Base-by-base conservation (phyloP, 1,140 invertebrate genomes). In the Bombyx mandarina region DNA sequence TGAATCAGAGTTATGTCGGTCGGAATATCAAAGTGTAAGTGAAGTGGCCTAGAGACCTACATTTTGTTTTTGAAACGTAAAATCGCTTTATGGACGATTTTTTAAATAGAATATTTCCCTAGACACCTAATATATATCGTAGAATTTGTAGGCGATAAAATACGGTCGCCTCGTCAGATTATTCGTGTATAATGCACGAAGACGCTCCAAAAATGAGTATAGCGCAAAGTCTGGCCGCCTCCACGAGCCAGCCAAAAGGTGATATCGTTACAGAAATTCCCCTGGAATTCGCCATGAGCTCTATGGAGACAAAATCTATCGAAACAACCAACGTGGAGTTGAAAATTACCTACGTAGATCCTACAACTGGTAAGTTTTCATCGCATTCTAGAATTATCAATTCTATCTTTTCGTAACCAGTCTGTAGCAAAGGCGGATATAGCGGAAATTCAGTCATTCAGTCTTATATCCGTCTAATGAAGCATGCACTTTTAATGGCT, bases 1-100 rank as follows among this genome's bases (percentile, higher is more conserved):
- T 86, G 83, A 82, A 76, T 71, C 79, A 68, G 74, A 79, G 76
- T 82, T 81, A 82, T 84, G 79, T 86, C 80, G 67, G 66, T 67
- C 72, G 79, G 79, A 86, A 83, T 86, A 86, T 81, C 79, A 82
- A 83, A 86, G 83, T 84, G 77, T 84, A 84, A 82, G 83, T 86
- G 83, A 84, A 83, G 83, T 86, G 83, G 81, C 83, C 83, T 84
- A 86, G 81, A 83, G 80, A 86, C 83, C 83, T 86, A 86, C 80
- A 83, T 86, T 86, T 79, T 79, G 79, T 77, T 80, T 82, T 80
- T 79, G 73, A 75, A 78, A 69, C 66, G 66, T 70, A 72, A 73
- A 74, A 78, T 75, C 69, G 65, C 68, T 72, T 67, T 66, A 67
- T 72, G 66, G 64, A 68, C 57, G 66, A 68, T 70, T 75, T 79